Conservation (phyloP, 2,888 invertebrate species). For the Polyploca ridens region DNA sequence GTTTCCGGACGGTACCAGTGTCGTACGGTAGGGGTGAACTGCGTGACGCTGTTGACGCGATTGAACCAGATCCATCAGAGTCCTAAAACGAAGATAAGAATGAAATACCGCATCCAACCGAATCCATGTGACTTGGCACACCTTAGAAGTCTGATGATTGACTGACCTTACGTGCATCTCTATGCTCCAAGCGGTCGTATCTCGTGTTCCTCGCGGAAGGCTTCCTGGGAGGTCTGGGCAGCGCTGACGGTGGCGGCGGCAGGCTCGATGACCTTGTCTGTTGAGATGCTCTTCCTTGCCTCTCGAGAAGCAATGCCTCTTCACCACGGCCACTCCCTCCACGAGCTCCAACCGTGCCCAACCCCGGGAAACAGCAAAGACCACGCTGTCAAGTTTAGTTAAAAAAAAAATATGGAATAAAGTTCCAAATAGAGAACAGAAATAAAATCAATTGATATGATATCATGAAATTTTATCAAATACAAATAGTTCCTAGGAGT, state of each 20-base stretch:
- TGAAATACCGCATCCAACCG: too few relatives aligned
- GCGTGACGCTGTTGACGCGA: slow-evolving; percentile 74
- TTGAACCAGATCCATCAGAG: slow-evolving; percentile 76
- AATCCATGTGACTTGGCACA: too few relatives aligned
- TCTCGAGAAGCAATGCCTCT: slow-evolving; percentile 90
- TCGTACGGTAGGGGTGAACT: slow-evolving; percentile 77
- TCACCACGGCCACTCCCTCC: slow-evolving; percentile 84
- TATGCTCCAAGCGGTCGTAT: slow-evolving; percentile 86
- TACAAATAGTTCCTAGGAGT: too few relatives aligned
- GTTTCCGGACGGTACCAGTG: slow-evolving; percentile 62
- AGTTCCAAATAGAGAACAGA: too few relatives aligned
- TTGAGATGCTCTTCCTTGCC: slow-evolving; percentile 91
- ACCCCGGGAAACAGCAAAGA: slow-evolving; percentile 91
- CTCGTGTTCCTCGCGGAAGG: slow-evolving; percentile 84
- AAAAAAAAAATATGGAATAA: too few relatives aligned
- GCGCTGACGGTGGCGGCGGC: slow-evolving; percentile 88
- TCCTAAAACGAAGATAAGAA: slow-evolving; percentile 52
- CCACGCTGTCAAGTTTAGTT: slow-evolving; percentile 85
- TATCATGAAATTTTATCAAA: too few relatives aligned
- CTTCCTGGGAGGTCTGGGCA: slow-evolving; percentile 88
- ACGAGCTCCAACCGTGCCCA: slow-evolving; percentile 73
- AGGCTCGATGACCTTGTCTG: slow-evolving; percentile 88
- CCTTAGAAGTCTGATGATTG: background rate
- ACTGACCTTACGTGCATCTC: slow-evolving; percentile 71
- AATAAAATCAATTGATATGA: background rate